phyloP scores from a whole-genome alignment of 2,888 invertebrate genomes.

The Diabrotica balteata region DNA sequence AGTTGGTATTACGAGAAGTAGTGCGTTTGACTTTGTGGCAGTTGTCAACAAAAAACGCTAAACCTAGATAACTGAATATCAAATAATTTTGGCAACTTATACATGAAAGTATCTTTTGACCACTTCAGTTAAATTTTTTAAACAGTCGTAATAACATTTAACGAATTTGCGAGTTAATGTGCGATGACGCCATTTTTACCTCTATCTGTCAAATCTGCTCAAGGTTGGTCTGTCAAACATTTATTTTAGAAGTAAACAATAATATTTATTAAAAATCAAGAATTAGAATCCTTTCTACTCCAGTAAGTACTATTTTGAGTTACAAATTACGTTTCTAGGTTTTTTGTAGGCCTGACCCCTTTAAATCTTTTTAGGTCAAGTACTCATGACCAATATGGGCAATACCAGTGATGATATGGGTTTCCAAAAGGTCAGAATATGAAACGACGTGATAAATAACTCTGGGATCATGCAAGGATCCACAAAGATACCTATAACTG shows the following conservation, averaged over 20 bases:
- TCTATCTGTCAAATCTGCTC: constrained; percentile 52
- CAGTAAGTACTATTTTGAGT: constrained; percentile 13
- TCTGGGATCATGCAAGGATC: constrained; percentile 59
- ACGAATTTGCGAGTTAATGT: constrained; percentile 24
- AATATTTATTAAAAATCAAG: constrained; percentile 47
- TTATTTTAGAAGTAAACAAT: constrained; percentile 56
- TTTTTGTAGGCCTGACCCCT: constrained; percentile 7
- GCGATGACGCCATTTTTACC: constrained; percentile 53
- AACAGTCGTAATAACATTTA: neutral
- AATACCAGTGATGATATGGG: constrained; percentile 33
- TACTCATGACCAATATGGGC: constrained; percentile 55
- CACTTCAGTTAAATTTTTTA: neutral
- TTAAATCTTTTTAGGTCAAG: constrained; percentile 54
- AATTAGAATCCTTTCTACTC: constrained; percentile 21
- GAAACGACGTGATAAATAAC: constrained; percentile 38
- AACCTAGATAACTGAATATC: constrained; percentile 11
- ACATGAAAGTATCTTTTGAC: neutral
- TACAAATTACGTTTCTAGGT: constrained; percentile 6
- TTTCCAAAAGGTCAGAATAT: constrained; percentile 41
- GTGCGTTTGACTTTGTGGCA: constrained; percentile 54
- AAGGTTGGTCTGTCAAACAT: constrained; percentile 53
- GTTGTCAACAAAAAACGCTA: constrained; percentile 40
- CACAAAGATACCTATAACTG: constrained; percentile 60
- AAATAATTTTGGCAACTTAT: constrained; percentile 2
- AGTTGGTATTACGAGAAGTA: constrained; percentile 41